A percentile compares a stretch with the other conserved stretches of the same genome.
Conservation (phyloP, 2,113 vertebrate genomes). For the Bungarus multicinctus region DNA sequence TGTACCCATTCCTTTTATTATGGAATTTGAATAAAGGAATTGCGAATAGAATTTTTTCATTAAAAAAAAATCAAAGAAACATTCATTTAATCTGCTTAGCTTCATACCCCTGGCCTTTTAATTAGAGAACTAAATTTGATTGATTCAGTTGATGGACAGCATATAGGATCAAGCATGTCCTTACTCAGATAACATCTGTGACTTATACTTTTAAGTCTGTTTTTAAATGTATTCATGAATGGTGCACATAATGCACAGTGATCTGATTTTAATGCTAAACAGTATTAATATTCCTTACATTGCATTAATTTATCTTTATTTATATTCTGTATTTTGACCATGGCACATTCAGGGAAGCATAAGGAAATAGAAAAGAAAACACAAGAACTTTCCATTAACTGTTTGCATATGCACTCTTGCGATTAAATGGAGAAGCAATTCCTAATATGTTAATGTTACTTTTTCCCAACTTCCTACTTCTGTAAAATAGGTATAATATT, state of each 20-base stretch:
- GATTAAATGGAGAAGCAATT: neutral
- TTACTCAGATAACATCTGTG: too few relatives aligned
- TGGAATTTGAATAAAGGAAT: neutral
- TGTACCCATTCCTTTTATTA: neutral
- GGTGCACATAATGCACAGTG: neutral
- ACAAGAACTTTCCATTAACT: neutral
- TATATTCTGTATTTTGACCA: neutral
- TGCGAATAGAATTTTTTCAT: neutral
- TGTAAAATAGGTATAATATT: neutral
- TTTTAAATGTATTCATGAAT: neutral
- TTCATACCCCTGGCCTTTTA: neutral
- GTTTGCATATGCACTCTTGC: neutral
- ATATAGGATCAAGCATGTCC: neutral
- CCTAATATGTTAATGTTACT: neutral
- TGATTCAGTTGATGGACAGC: neutral
- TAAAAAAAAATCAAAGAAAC: neutral
- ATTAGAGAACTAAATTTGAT: neutral
- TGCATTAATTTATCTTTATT: neutral
- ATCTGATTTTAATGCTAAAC: neutral
- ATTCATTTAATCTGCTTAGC: too few relatives aligned
- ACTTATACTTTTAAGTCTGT: neutral
- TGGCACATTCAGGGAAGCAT: neutral
- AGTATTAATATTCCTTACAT: neutral
- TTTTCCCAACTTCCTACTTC: neutral
- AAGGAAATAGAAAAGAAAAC: too few relatives aligned